phyloP scores from a whole-genome alignment of 1,140 invertebrate genomes.

The Luehdorfia chinensis region DNA sequence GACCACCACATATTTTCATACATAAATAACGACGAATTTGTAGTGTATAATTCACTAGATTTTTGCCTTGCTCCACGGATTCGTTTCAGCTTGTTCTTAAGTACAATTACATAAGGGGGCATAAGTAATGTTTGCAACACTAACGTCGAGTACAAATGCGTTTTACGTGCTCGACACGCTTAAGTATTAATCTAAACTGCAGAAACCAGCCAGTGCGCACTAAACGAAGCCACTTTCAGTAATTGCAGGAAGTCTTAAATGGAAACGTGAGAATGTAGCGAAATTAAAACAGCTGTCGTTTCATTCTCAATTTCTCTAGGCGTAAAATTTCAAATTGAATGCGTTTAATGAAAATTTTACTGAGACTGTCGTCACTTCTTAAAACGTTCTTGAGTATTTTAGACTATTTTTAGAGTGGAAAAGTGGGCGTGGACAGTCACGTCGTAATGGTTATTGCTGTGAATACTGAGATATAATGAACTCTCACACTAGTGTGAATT shows the following conservation, averaged over 20 bases:
- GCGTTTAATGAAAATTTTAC: background rate
- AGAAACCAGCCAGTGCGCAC: constrained; percentile 1
- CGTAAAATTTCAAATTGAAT: constrained; percentile 4
- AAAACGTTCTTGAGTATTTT: constrained; percentile 4
- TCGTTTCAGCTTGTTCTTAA: background rate
- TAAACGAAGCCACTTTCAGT: constrained; percentile 16
- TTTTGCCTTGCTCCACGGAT: too few relatives aligned
- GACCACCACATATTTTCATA: too few relatives aligned
- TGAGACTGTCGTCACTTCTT: constrained; percentile 10
- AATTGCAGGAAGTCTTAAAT: constrained; percentile 14
- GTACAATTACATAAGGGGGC: constrained; percentile 6
- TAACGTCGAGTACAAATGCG: constrained; percentile 16
- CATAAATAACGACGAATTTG: too few relatives aligned
- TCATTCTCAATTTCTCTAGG: constrained; percentile 2
- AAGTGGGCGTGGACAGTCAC: constrained; percentile 11
- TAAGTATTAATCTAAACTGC: constrained; percentile 9
- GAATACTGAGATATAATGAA: constrained; percentile 19
- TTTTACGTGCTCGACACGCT: constrained; percentile 16
- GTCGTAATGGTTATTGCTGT: background rate
- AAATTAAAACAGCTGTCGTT: background rate
- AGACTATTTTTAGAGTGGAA: background rate
- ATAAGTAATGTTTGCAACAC: constrained; percentile 7
- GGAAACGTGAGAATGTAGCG: constrained; percentile 15
- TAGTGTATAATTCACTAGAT: too few relatives aligned
- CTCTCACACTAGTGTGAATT: constrained; percentile 12